These are phyloP conservation scores for Elanus axillaris DNA, from an alignment of 2,113 vertebrate species.

Conservation along the genomic window DNA sequence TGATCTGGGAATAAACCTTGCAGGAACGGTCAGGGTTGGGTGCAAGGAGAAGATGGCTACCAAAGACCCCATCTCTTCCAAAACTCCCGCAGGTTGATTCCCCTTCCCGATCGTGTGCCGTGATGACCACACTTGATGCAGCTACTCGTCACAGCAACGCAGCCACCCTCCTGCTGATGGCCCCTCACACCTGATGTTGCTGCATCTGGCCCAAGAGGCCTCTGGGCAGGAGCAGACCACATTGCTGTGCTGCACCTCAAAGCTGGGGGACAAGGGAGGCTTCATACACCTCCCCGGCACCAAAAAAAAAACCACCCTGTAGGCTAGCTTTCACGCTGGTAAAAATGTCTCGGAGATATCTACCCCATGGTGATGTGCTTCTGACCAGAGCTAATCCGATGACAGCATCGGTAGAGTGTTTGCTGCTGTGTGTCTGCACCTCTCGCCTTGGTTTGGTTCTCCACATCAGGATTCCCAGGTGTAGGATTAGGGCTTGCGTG, in stretches of 20 bases:
- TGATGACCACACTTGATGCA: background rate
- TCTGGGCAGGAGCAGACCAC: background rate
- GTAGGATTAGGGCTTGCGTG: background rate
- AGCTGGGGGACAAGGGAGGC: too few relatives aligned
- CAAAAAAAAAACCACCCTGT: background rate
- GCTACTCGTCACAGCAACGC: background rate
- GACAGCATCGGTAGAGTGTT: fast-evolving
- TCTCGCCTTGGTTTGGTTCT: background rate
- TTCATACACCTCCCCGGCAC: background rate
- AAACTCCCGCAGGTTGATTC: background rate
- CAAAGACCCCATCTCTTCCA: background rate
- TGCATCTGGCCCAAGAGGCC: background rate
- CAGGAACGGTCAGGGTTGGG: background rate
- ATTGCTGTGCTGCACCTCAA: background rate
- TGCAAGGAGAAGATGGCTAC: background rate
- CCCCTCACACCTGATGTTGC: background rate
- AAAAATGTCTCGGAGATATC: background rate
- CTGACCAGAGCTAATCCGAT: background rate
- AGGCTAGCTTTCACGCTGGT: background rate
- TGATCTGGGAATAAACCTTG: background rate
- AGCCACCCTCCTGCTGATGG: background rate
- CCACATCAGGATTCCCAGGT: background rate
- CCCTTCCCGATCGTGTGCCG: fast-evolving
- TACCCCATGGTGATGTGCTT: fast-evolving
- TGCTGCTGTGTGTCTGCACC: background rate